These are phyloP conservation scores for Apistogramma diplotaenia DNA, from an alignment of 2,113 vertebrate species.

Conservation along the genomic window DNA sequence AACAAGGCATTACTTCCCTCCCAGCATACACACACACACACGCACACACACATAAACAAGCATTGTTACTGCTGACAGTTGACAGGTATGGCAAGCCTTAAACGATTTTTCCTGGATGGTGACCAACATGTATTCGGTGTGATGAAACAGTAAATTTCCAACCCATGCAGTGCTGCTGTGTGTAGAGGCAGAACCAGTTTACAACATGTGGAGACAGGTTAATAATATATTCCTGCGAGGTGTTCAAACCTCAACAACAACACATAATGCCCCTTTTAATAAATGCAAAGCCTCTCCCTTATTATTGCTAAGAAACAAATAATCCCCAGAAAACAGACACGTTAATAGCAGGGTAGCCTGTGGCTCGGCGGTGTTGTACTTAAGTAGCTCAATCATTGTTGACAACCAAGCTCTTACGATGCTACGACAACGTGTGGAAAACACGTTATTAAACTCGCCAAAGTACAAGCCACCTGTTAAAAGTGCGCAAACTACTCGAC, in stretches of 20 bases:
- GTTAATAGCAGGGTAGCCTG: not conserved
- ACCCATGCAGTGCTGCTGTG: not conserved
- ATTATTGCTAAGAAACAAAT: not conserved
- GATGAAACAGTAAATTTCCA: not conserved
- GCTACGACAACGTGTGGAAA: not conserved
- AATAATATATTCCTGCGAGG: constrained; percentile 9
- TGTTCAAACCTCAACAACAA: constrained; percentile 20
- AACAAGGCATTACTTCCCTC: not conserved
- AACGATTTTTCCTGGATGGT: not conserved
- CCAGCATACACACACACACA: not conserved
- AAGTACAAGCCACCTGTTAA: not conserved
- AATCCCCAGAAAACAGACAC: not conserved
- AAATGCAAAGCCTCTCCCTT: not conserved
- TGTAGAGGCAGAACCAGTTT: constrained; percentile 49
- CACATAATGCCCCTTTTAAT: not conserved
- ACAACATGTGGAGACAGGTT: constrained; percentile 60
- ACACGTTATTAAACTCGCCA: not conserved
- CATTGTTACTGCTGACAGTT: not conserved
- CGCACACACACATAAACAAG: not conserved
- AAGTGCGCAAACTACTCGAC: not conserved
- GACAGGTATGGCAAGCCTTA: not conserved
- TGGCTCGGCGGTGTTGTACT: not conserved
- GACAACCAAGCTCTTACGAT: constrained; percentile 4
- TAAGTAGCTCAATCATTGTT: constrained; percentile 16
- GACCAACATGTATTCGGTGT: not conserved